phyloP scores from a whole-genome alignment of 2,113 vertebrate genomes.

The Dendropsophus ebraccatus region DNA sequence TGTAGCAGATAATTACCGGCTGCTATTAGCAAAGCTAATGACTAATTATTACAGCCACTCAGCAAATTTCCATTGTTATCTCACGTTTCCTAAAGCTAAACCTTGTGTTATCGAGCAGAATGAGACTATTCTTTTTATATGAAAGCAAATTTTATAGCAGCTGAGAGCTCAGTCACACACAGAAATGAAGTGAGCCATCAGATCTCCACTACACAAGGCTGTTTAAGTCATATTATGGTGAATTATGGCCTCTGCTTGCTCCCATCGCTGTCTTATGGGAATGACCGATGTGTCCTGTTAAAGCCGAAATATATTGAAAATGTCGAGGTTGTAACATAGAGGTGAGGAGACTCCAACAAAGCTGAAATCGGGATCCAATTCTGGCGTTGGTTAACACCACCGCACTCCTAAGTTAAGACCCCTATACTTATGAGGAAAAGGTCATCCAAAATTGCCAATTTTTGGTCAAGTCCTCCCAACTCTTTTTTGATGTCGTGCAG shows the following conservation, averaged over 20 bases:
- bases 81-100: constrained; percentile 37
- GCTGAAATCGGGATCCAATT: too few species aligned
- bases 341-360: too few species aligned
- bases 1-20: constrained; percentile 37
- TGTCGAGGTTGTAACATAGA: too few species aligned
- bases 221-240: not conserved
- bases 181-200: not conserved
- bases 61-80: constrained; percentile 1
- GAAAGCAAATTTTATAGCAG: constrained; percentile 25
- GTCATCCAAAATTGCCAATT: too few species aligned
- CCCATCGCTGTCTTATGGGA: not conserved
- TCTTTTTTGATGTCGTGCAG: not conserved
- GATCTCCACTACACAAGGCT: too few species aligned
- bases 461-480: too few species aligned
- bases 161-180: not conserved
- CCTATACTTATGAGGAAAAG: too few species aligned
- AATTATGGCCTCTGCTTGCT: not conserved
- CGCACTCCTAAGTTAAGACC: too few species aligned
- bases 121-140: constrained; percentile 6
- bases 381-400: too few species aligned
- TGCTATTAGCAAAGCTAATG: constrained; percentile 44
- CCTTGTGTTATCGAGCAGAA: constrained; percentile 17
- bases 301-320: too few species aligned
- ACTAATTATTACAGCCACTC: constrained; percentile 49
- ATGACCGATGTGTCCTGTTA: not conserved